Conservation (phyloP, 2,888 invertebrate species). For the Argyra leucocephala region DNA sequence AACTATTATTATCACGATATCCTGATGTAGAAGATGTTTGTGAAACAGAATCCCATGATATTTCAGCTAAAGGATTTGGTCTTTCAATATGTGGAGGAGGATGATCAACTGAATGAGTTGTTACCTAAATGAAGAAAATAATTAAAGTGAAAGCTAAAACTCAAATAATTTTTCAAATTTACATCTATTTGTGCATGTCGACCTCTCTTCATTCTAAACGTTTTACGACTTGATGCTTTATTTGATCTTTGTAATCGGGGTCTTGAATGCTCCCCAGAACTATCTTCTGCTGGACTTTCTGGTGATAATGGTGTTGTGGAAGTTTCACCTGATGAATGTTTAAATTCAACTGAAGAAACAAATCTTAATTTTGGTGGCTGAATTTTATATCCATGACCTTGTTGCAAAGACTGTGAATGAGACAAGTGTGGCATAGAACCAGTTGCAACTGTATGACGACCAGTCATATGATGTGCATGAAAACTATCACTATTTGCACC, state of each 20-base stretch:
- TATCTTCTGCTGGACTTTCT: conserved; percentile 58
- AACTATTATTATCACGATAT: conserved; percentile 60
- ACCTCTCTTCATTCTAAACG: conserved; percentile 77
- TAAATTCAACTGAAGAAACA: conserved; percentile 72
- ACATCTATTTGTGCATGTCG: conserved; percentile 63
- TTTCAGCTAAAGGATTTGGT: conserved; percentile 48
- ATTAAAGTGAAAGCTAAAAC: no score
- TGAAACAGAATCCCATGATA: conserved; percentile 72
- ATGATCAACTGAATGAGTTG: conserved; percentile 19
- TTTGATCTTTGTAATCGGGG: conserved; percentile 68
- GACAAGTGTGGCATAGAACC: conserved; percentile 43
- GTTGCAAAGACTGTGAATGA: conserved; percentile 42
- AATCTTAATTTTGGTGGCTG: conserved; percentile 64
- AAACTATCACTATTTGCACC: conserved; percentile 33
- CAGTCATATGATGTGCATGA: conserved; percentile 27
- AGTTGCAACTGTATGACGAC: conserved; percentile 32
- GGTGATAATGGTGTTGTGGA: conserved; percentile 67
- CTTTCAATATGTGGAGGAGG: conserved; percentile 30
- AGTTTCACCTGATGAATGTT: conserved; percentile 70
- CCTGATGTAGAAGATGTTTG: conserved; percentile 81
- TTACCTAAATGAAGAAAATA: conserved; percentile 8
- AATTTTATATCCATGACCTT: conserved; percentile 38
- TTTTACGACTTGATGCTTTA: conserved; percentile 88
- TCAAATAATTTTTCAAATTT: conserved; percentile 24
- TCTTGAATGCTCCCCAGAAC: conserved; percentile 53